These are phyloP conservation scores for Anthopleura xanthogrammica DNA, from an alignment of 92 coral and sea anemone species.

Conservation along the genomic window DNA sequence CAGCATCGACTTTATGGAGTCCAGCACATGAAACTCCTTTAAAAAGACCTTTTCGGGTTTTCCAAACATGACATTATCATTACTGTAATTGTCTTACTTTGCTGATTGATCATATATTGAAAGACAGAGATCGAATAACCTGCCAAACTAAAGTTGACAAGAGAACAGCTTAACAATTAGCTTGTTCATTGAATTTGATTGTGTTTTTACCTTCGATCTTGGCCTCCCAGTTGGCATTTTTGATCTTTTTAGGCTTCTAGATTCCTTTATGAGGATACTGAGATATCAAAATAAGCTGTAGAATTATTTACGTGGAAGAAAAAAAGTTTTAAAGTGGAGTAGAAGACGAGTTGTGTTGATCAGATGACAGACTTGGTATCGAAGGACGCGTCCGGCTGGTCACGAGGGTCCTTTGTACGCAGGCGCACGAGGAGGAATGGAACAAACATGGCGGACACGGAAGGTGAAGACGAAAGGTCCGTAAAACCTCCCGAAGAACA, in stretches of 20 bases:
- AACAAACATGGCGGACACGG: slow-evolving; percentile 72
- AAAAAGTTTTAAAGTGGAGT: slow-evolving; percentile 8
- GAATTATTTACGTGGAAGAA: not conserved
- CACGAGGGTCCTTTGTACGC: slow-evolving; percentile 70
- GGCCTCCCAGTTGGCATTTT: slow-evolving; percentile 36
- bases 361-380: slow-evolving; percentile 34
- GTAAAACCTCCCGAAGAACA: slow-evolving; percentile 39
- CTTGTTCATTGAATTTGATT: not conserved
- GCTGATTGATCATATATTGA: not conserved
- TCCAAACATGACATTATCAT: no score
- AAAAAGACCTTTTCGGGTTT: not conserved
- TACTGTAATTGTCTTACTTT: no score
- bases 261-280: not conserved
- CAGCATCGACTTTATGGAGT: not conserved
- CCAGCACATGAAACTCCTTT: not conserved
- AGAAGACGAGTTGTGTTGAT: slow-evolving; percentile 29
- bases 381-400: slow-evolving; percentile 57
- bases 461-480: slow-evolving; percentile 51
- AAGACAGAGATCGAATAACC: not conserved
- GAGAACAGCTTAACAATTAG: not conserved
- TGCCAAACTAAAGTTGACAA: not conserved
- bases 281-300: not conserved
- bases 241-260: not conserved
- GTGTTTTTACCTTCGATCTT: slow-evolving; percentile 33
- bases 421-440: slow-evolving; percentile 48